Percentiles rank a stretch among this genome's conserved stretches.
These are phyloP conservation scores for Scaptomyza tumidula DNA, from an alignment of 2,888 invertebrate genomes.

Conservation along the genomic window DNA sequence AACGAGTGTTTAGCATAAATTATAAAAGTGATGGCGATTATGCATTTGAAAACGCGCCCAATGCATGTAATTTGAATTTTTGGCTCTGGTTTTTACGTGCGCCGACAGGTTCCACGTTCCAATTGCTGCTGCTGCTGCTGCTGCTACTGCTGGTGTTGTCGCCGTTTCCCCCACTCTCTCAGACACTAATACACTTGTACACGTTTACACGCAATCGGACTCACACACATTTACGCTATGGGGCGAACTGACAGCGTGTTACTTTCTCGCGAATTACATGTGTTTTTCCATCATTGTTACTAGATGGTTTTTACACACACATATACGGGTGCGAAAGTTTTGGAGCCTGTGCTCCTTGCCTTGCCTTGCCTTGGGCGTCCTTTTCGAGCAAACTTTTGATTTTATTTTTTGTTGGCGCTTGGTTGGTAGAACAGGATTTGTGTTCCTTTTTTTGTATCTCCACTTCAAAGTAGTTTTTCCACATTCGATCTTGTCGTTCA, in stretches of 20 bases:
- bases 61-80: conserved; percentile 75
- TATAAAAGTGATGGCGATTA: conserved; percentile 65
- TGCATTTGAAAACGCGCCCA: conserved; percentile 73
- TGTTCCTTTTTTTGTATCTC: conserved; percentile 48
- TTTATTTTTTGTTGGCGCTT: conserved; percentile 47
- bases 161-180: conserved; percentile 46
- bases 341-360: conserved; percentile 5
- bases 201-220: conserved; percentile 44
- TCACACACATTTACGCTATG: conserved; percentile 48
- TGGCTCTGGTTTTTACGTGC: conserved; percentile 74
- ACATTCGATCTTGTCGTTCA: conserved; percentile 69
- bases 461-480: conserved; percentile 78
- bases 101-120: conserved; percentile 75
- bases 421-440: conserved; percentile 17
- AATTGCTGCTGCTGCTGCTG: conserved; percentile 51
- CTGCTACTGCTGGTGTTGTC: conserved; percentile 32
- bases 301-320: conserved; percentile 14
- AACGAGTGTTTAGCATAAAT: conserved; percentile 67
- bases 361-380: conserved; percentile 26
- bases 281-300: conserved; percentile 61
- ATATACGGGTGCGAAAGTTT: conserved; percentile 26
- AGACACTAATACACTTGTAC: conserved; percentile 25
- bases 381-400: background rate
- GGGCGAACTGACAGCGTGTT: conserved; percentile 77
- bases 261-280: conserved; percentile 81